These are phyloP conservation scores for Pundamilia nyererei DNA, from an alignment of 2,113 vertebrate genomes.

Conservation along the genomic window DNA sequence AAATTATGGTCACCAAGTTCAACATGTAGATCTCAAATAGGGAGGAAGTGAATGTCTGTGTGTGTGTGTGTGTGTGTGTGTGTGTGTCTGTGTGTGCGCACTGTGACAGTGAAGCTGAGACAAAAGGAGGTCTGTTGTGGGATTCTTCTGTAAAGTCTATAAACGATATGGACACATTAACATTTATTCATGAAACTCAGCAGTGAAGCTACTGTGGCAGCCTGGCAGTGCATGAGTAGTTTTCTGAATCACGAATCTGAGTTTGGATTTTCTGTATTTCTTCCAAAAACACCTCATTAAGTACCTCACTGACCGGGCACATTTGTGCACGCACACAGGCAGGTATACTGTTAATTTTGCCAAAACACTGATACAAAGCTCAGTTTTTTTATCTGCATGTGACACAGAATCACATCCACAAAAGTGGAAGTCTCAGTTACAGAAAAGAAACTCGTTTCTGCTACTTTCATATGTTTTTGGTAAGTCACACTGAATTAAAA, in stretches of 20 bases:
- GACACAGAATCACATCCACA: background rate
- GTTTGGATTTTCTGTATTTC: background rate
- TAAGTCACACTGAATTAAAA: fast-evolving
- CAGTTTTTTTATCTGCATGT: background rate
- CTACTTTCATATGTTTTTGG: background rate
- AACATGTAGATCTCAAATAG: background rate
- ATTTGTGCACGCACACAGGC: background rate
- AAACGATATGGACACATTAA: background rate
- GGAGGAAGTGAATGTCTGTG: background rate
- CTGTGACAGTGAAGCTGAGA: background rate
- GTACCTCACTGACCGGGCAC: background rate
- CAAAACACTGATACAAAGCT: background rate
- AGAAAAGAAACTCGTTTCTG: background rate
- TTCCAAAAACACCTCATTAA: background rate
- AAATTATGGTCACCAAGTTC: constrained; percentile 12
- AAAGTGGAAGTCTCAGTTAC: background rate
- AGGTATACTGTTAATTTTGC: background rate
- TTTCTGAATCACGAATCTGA: background rate
- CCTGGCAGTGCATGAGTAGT: background rate
- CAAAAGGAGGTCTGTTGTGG: constrained; percentile 7
- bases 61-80: background rate
- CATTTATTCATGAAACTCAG: background rate
- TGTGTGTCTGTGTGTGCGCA: background rate
- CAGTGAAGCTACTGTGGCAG: background rate
- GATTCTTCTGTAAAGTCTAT: constrained; percentile 10